Conservation (phyloP, 1,140 invertebrate genomes). For the Diplogasteroides magnus region DNA sequence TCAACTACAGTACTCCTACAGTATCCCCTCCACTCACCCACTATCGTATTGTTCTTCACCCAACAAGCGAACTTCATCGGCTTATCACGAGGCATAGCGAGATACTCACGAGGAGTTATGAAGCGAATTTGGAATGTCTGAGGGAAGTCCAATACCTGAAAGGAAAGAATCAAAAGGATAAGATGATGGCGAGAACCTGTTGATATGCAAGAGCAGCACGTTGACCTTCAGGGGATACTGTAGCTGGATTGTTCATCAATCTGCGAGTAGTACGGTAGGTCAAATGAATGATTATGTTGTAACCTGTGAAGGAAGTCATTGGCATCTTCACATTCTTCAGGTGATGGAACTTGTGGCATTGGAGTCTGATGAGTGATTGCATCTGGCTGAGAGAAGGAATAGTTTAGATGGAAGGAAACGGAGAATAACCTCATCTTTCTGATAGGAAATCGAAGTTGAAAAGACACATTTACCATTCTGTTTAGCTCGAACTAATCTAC, state of each 20-base stretch:
- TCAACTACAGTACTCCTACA: too few relatives aligned
- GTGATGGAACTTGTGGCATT: neutral
- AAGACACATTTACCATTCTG: constrained; percentile 14
- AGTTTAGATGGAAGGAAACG: too few relatives aligned
- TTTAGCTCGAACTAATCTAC: constrained; percentile 2
- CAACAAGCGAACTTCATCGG: constrained; percentile 30
- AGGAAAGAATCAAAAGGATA: neutral
- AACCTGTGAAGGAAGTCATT: constrained; percentile 4
- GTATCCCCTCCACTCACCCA: neutral
- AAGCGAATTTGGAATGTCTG: constrained; percentile 14
- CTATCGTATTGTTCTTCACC: constrained; percentile 14
- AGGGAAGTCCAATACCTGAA: constrained; percentile 8
- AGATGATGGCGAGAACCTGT: constrained; percentile 16
- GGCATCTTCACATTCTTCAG: constrained; percentile 11
- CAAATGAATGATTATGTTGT: neutral
- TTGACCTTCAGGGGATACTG: constrained; percentile 22
- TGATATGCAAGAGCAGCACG: constrained; percentile 27
- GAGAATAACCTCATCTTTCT: constrained; percentile 25
- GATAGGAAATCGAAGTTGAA: constrained; percentile 24
- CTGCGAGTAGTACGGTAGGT: constrained; percentile 9
- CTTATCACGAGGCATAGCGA: constrained; percentile 20
- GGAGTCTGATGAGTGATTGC: constrained; percentile 1
- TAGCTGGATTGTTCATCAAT: constrained; percentile 24
- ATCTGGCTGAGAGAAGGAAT: neutral
- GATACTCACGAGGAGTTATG: constrained; percentile 4